Evolutionary conservation across 2,113 vertebrate genomes (phyloP), one percentile per base, ranked within the genome.

Genomic region (Verasper variegatus): DNA sequence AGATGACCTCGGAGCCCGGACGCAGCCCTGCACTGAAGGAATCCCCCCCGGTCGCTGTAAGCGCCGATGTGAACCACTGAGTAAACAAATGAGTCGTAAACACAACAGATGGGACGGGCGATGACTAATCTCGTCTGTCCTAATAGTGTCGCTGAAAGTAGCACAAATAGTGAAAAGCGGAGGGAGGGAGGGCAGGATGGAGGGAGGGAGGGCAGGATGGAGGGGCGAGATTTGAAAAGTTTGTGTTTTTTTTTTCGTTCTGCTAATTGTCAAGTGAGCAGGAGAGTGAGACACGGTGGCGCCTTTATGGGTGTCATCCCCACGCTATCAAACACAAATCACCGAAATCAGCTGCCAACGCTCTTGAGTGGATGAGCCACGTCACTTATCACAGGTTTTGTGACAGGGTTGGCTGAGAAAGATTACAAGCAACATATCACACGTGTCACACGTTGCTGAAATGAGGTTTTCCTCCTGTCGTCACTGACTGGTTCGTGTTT

Each of bases 41-140:
- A 84, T 72, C 77, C 82, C 86, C 68, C 63, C 68, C 66, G 65
- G 81, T 51, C 26, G 0, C 77, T 35, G 64, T 52, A 15, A 59
- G 59, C 66, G 76, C 86, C 76, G 88, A 91, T 87, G 83, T 82
- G 79, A 88, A 83, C 79, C 71, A 83, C 64, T 12, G 76, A 81
- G 86, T 86, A 88, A 92, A 92, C 88, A 92, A 92, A 92, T 84
- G 84, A 90, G 70, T 83, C 62, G 71, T 86, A 78, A 90, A 89
- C 77, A 68, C 80, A 87, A 69, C 90, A 92, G 90, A 92, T 91
- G 91, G 87, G 82, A 78, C 81, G 17, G 64, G 51, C 15, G 18
- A 67, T 81, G 82, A 85, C 82, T 81, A 68, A 87, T 88, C 79
- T 81, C 86, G 81, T 65, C 58, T 71, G 76, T 74, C 83, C 9